A percentile compares a stretch with the other conserved stretches of the same genome.
Conservation (phyloP, 53 echinoderm and acorn worm species). For the Apostichopus leukothele region DNA sequence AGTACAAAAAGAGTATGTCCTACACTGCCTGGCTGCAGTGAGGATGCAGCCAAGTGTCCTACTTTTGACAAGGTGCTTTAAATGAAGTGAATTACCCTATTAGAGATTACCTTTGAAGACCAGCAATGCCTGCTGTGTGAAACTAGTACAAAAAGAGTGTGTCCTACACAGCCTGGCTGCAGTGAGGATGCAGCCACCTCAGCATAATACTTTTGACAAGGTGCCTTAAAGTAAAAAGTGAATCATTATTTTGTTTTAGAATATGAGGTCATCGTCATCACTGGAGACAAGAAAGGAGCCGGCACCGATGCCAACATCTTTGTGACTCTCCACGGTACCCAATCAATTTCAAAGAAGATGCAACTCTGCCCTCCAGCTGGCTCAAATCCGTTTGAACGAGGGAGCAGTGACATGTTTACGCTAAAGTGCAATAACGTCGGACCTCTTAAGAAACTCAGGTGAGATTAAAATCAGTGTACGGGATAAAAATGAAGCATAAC, state of each 20-base stretch:
- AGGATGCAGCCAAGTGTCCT: too few species aligned
- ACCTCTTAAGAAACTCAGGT: slow-evolving; percentile 97
- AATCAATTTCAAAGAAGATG: slow-evolving; percentile 80
- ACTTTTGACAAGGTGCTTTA: too few species aligned
- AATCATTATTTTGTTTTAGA: slow-evolving; percentile 48
- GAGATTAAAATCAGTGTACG: not conserved
- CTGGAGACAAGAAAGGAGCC: slow-evolving; percentile 92
- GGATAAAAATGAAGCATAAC: too few species aligned
- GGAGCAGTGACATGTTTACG: slow-evolving; percentile 85
- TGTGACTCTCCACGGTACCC: slow-evolving; percentile 82
- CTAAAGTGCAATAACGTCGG: slow-evolving; percentile 95
- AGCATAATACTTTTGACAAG: too few species aligned
- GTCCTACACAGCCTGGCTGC: not conserved
- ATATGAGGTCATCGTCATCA: slow-evolving; percentile 86
- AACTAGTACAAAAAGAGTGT: not conserved
- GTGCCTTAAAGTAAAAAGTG: not conserved
- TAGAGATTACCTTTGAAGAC: too few species aligned
- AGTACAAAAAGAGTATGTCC: not conserved
- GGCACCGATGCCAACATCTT: slow-evolving; percentile 91
- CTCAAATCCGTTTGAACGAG: slow-evolving; percentile 84
- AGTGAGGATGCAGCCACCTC: too few species aligned
- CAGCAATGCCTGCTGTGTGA: not conserved
- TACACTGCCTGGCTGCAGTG: not conserved
- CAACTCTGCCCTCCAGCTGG: slow-evolving; percentile 55
- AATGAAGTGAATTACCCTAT: too few species aligned